Evolutionary conservation across 2,113 vertebrate genomes (phyloP).

Genomic region (Gallinago jamesoni): DNA sequence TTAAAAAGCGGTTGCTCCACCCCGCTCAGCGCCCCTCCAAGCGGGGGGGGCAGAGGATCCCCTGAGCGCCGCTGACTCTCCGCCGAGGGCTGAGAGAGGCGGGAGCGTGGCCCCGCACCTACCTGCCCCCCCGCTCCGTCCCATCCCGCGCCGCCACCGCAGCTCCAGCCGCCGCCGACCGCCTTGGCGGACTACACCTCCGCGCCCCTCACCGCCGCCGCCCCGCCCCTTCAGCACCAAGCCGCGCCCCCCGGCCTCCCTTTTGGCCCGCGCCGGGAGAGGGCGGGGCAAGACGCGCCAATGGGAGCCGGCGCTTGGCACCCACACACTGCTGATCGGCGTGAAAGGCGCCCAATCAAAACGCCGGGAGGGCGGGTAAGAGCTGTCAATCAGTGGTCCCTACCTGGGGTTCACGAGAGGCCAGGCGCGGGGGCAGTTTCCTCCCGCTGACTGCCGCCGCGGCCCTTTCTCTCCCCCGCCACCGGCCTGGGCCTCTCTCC

Average conservation of each 20-base stretch:
- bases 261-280: neutral
- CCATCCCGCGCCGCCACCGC: neutral
- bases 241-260: neutral
- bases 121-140: neutral
- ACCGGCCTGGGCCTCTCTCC: rapidly evolving
- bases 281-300: neutral
- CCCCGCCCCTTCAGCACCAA: neutral
- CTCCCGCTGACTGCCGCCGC: rapidly evolving
- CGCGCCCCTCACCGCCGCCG: neutral
- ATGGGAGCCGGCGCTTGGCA: neutral
- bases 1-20: neutral
- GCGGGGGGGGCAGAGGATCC: neutral
- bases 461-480: rapidly evolving
- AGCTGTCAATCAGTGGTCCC: neutral
- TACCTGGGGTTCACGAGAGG: neutral
- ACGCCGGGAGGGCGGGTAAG: neutral
- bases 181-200: constrained; percentile 47
- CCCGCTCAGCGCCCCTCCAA: neutral
- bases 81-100: no score
- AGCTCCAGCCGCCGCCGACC: neutral
- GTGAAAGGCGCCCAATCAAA: neutral
- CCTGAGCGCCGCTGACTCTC: neutral
- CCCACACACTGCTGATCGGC: constrained; percentile 11
- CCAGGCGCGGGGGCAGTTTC: neutral
- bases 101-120: neutral